Evolutionary conservation across 2,797 vertebrate species (phyloP), one percentile per base, ranked within the genome.

Genomic region (Crenuchus spilurus): DNA sequence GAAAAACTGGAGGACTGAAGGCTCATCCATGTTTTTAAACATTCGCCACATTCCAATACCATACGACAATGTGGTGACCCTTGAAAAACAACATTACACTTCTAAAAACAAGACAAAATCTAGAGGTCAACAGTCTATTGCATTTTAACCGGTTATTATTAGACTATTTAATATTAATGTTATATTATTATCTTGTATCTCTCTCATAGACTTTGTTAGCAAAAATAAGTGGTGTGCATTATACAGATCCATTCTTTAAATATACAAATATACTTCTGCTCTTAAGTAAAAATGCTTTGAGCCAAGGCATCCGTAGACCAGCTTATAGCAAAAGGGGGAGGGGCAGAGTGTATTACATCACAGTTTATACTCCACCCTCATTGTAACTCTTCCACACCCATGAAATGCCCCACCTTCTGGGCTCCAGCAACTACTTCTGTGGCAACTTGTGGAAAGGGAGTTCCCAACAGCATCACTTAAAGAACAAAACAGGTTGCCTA

Each of bases 191-290:
- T 81, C 57, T 68, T 37, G 31, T 57, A 75, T 80, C 70, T 83
- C 70, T 83, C 74, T 81, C 72, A 87, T 82, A 88, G 82, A 85
- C 83, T 86, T 85, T 82, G 84, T 88, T 90, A 87, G 85, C 84
- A 89, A 90, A 89, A 91, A 91, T 88, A 91, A 88, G 79, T 82
- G 84, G 84, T 85, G 85, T 87, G 87, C 84, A 84, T 89, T 82
- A 87, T 79, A 74, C 84, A 80, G 75, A 77, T 82, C 18, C 16
- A 48, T 78, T 84, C 70, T 89, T 82, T 86, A 86, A 83, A 84
- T 90, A 89, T 86, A 86, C 83, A 91, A 91, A 92, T 91, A 87
- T 86, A 85, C 85, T 82, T 83, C 76, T 80, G 51, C 75, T 86
- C 78, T 82, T 80, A 83, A 80, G 88, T 86, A 84, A 86, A 91